Base-by-base conservation (phyloP, 1,140 invertebrate genomes). In the Neoseiulus cucumeris region DNA sequence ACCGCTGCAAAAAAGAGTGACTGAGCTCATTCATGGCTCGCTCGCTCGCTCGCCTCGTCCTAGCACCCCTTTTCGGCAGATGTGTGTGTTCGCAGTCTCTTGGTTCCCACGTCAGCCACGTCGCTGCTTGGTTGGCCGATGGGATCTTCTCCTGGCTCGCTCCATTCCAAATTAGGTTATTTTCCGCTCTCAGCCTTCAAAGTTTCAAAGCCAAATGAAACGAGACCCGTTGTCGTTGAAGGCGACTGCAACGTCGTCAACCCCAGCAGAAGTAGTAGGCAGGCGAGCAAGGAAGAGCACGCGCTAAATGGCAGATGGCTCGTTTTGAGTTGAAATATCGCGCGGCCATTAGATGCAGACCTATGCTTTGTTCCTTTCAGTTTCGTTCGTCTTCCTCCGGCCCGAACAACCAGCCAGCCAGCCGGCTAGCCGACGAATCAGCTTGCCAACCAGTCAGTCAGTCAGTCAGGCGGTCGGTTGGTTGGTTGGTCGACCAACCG, bases 321-420 rank as follows among this genome's bases (percentile, higher is more conserved):
- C 22, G 51, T 59, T 59, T 59, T 59, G 51, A 59, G 51, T 59
- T 59, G 51, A 59, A 59, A 59, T 59, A 59, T 59, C 51, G 25
- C 14, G 12, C 51, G 51, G 51, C 51, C 51, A 33, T 59, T 59
- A 59, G 33, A 59, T 59, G 51, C 51, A 59, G 25, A 33, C 51
- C 51, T 59, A 33, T 59, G 25, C 51, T 59, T 59, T 59, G 51
- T 59, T 33, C 22, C 33, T 39, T 39, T 39, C 33, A 39, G 33
- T 39, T 39, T 9, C 9, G 33, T 39, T 39, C 33, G 33, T 39
- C 33, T 39, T 39, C 33, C 33, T 39, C 9, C 9, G 33, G 33
- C 9, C 33, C 33, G 33, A 39, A 9, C 33, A 39, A 39, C 4
- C 33, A 6, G 9, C 33, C 33, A 39, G 9, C 4, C 33, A 9